Conservation (phyloP, 2,113 vertebrate genomes). For the Dermatemys mawii region DNA sequence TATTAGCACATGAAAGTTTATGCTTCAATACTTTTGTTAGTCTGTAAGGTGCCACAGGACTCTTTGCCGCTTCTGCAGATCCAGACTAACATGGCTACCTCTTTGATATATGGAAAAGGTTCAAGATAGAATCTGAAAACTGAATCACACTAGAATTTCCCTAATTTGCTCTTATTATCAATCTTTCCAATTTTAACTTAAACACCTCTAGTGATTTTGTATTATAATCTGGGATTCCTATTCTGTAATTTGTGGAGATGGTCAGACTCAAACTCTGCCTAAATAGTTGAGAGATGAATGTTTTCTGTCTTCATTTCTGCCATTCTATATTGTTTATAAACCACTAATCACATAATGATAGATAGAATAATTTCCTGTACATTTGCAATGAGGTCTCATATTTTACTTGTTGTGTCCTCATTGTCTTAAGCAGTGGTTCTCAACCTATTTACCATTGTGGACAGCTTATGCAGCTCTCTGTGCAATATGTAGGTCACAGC, state of each 20-base stretch:
- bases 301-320: background rate
- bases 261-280: constrained; percentile 4
- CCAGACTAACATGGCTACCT: no score
- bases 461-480: no score
- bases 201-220: background rate
- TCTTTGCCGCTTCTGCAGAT: no score
- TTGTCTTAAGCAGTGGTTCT: no score
- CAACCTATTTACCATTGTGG: no score
- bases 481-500: no score
- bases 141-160: background rate
- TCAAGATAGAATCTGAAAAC: background rate
- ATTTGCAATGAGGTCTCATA: background rate
- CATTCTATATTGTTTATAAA: background rate
- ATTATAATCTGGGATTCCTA: background rate
- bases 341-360: background rate
- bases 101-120: no score
- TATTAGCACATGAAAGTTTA: no score
- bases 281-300: background rate
- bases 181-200: constrained; percentile 9
- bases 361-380: background rate
- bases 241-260: background rate
- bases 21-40: no score
- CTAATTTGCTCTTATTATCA: constrained; percentile 10
- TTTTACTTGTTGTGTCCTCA: background rate
- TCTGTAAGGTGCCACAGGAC: no score